Evolutionary conservation across 2,113 vertebrate species (phyloP).

Genomic region (Deroptyus accipitrinus): DNA sequence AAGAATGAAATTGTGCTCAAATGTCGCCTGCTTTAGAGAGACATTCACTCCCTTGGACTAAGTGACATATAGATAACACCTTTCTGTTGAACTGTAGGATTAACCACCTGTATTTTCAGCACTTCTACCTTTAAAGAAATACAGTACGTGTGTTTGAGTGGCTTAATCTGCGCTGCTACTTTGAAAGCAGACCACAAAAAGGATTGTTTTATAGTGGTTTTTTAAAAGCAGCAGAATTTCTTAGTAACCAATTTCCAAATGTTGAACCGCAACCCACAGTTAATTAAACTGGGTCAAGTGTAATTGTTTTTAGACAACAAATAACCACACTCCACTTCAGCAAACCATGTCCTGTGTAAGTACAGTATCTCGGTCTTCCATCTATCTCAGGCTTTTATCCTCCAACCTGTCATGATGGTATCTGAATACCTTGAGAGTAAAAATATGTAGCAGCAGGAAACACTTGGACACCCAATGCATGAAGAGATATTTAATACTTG

Average conservation of each 20-base stretch:
- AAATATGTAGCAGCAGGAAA: not conserved
- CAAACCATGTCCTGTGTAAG: conserved; percentile 29
- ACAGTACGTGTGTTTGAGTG: not conserved
- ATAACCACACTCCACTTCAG: conserved; percentile 1
- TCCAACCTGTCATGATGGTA: not conserved
- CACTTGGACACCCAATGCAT: not conserved
- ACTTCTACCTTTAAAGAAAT: not conserved
- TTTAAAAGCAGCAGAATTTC: conserved; percentile 42
- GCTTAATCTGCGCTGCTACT: not conserved
- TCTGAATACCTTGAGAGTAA: not conserved
- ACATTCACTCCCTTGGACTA: not conserved
- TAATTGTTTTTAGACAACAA: conserved; percentile 42
- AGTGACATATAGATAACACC: not conserved
- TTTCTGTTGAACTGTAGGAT: not conserved
- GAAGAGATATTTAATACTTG: not conserved
- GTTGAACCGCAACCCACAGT: conserved; percentile 60
- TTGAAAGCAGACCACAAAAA: conserved; percentile 52
- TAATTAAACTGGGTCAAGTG: conserved; percentile 74
- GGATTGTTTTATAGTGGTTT: conserved; percentile 35
- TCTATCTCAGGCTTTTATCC: not conserved
- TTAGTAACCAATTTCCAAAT: conserved; percentile 54
- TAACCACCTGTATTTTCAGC: not conserved
- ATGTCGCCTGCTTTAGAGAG: not conserved
- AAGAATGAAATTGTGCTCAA: not conserved
- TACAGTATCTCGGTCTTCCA: not conserved